Evolutionary conservation across 92 coral and sea anemone species (phyloP), one percentile per base, ranked within the genome.

Genomic region (Epizoanthus illoricatus): DNA sequence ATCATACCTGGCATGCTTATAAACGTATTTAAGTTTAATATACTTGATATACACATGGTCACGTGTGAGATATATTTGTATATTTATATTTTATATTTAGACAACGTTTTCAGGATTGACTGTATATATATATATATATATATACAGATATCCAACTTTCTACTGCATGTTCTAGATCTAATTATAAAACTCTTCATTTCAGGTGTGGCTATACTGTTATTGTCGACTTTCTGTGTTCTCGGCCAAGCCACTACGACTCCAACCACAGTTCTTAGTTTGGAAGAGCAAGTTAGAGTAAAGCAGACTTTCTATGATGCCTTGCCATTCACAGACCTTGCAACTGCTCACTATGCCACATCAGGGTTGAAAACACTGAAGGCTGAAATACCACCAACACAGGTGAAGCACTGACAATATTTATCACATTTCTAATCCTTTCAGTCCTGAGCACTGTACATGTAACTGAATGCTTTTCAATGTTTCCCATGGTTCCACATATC

Each of bases 311-410:
- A 84, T 42, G 85, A 88, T 74, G 91, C 93, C 39, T 69, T 91
- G 57, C 98, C 94, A 40, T 94, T 84, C 82, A 85, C 81, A 63
- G 99, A 96, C 73, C 80, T 96, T 83, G 92, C 87, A 55, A 93
- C 99, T 0, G 93, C 98, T 6, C 87, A 83, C 42, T 86, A 88
- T 75, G 91, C 92, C 28, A 89, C 89, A 33, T 86, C 87, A 21
- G 87, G 93, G 33, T 87, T 96, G 60, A 96, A 90, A 56, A 84
- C 88, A 72, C 86, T 96, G 85, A 96, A 96, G 75, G 90, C 98
- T 7, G 89, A 90, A 65, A 88, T 93, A 24, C 98, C 99, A 4
- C 80, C 92, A 43, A 79, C 93, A 69, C 94, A 94, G 98, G 98
- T 94, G 87, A 19, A 66, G 47, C 16, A 1, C 5, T 33, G 60